Percentiles rank a stretch among this genome's conserved stretches.
Conservation (phyloP, 2,888 invertebrate species). For the Sthenelais limicola region DNA sequence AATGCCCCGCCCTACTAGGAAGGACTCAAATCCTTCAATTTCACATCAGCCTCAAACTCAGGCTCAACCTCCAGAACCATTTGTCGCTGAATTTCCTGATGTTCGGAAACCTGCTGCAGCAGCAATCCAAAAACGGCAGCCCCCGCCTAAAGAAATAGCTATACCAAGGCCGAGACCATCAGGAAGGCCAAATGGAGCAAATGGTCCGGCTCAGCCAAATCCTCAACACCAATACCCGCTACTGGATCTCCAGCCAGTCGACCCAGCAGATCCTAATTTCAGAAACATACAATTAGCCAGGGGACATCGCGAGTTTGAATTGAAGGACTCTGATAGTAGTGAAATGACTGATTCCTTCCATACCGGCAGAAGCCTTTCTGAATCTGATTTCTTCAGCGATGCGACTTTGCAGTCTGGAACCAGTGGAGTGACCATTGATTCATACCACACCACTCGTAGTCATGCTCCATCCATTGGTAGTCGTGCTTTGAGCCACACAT, state of each 20-base stretch:
- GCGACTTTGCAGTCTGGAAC: background rate
- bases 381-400: background rate
- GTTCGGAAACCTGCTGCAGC: no score
- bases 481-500: background rate
- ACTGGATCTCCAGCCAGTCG: no score
- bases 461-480: constrained; percentile 6
- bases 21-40: background rate
- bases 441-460: constrained; percentile 5
- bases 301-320: background rate
- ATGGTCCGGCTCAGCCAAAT: no score
- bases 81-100: no score
- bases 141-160: background rate
- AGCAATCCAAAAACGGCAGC: background rate
- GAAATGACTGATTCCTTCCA: constrained; percentile 14
- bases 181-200: background rate
- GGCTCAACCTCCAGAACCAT: no score
- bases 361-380: constrained; percentile 4
- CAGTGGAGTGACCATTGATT: constrained; percentile 14
- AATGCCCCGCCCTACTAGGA: constrained; percentile 4
- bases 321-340: background rate
- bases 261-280: no score
- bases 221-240: background rate
- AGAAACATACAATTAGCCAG: no score
- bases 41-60: background rate
- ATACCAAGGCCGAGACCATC: background rate